phyloP scores from a whole-genome alignment of 2,113 vertebrate genomes.

The Tapirus terrestris region DNA sequence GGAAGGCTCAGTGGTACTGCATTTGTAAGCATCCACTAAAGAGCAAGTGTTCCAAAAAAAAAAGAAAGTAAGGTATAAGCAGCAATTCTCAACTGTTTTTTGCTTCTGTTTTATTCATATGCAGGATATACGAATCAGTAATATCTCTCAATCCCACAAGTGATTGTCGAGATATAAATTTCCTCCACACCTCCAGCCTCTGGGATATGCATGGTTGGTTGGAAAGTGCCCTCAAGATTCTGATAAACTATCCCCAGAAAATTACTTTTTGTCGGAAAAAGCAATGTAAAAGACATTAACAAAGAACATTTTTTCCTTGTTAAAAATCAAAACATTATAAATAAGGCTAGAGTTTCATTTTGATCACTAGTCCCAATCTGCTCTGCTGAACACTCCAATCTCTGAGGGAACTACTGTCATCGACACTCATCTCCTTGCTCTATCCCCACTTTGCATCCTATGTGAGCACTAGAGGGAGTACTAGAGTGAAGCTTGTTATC shows the following conservation, averaged over 20 bases:
- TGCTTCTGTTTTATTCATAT: background rate
- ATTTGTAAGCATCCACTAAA: background rate
- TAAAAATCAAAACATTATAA: background rate
- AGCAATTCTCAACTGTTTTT: background rate
- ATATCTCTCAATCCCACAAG: background rate
- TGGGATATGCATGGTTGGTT: background rate
- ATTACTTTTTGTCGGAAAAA: conserved; percentile 14
- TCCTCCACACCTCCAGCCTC: background rate
- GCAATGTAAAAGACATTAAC: background rate
- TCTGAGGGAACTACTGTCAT: background rate
- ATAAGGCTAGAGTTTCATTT: background rate
- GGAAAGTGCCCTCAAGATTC: background rate
- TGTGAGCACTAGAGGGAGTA: background rate
- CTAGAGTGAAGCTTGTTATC: background rate
- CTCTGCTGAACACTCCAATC: background rate
- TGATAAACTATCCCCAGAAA: background rate
- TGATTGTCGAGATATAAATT: background rate
- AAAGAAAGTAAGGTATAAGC: background rate
- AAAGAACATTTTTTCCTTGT: background rate
- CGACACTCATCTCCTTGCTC: background rate
- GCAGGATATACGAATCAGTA: background rate
- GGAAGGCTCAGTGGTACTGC: background rate
- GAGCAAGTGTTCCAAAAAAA: background rate
- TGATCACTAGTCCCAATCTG: background rate
- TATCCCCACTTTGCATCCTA: too few species aligned